These are phyloP conservation scores for Eulacestoma nigropectus DNA, from an alignment of 2,113 vertebrate species.

Conservation along the genomic window DNA sequence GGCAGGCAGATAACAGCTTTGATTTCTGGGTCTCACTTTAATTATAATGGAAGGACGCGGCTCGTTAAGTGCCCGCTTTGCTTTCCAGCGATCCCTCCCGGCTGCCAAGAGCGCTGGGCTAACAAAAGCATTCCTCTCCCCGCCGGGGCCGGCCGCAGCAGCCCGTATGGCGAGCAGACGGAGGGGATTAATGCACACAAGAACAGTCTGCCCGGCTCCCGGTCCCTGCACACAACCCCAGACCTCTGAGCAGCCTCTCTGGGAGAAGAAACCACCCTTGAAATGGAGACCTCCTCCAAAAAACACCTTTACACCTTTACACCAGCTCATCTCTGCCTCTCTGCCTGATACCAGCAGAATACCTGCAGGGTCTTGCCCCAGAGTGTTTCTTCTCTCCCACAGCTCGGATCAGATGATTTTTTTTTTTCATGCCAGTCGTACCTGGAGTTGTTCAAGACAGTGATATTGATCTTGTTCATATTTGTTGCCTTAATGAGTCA, in stretches of 20 bases:
- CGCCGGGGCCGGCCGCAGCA: neutral
- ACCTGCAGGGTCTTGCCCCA: constrained; percentile 12
- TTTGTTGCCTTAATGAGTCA: constrained; percentile 60
- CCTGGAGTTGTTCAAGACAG: neutral
- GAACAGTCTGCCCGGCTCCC: neutral
- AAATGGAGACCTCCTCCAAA: neutral
- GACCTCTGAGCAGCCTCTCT: neutral
- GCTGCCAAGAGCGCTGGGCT: constrained; percentile 11
- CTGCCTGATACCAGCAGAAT: neutral
- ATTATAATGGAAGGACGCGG: constrained; percentile 34
- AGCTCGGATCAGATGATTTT: neutral
- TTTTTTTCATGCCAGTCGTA: neutral
- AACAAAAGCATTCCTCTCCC: constrained; percentile 44
- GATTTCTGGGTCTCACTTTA: constrained; percentile 45
- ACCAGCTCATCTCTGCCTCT: neutral
- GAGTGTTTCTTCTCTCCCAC: neutral
- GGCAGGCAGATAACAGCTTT: constrained; percentile 26
- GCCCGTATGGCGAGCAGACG: constrained; percentile 34
- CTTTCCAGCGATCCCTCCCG: constrained; percentile 27
- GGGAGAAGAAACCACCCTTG: neutral
- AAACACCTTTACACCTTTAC: neutral
- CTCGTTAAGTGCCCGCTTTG: constrained; percentile 36
- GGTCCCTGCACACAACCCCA: neutral
- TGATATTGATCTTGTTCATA: constrained; percentile 47
- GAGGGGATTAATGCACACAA: neutral